phyloP scores from a whole-genome alignment of 2,113 vertebrate species.

The Eretmochelys imbricata region DNA sequence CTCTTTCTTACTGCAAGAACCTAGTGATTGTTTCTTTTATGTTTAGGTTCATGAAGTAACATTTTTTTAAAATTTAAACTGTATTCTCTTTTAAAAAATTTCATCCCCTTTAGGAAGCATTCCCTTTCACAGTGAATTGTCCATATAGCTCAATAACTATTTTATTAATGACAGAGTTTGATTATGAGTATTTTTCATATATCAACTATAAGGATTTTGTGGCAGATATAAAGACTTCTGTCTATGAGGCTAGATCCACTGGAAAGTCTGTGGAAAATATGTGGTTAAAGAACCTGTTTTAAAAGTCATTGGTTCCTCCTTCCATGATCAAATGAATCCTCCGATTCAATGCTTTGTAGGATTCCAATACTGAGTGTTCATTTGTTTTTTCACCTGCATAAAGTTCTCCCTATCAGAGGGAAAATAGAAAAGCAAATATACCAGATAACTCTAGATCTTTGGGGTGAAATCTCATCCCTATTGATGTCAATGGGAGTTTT shows the following conservation, averaged over 20 bases:
- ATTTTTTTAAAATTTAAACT: neutral
- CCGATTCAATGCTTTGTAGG: neutral
- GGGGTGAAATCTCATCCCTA: neutral
- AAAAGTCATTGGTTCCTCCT: neutral
- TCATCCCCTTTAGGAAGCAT: neutral
- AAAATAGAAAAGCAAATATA: neutral
- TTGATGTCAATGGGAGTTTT: neutral
- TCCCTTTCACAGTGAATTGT: neutral
- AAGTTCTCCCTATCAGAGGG: neutral
- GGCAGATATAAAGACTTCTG: neutral
- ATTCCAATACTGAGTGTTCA: neutral
- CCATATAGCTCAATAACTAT: neutral
- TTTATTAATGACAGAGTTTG: neutral
- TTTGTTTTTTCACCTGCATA: neutral
- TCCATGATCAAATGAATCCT: neutral
- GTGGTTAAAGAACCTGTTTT: neutral
- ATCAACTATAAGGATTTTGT: neutral
- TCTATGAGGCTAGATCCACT: neutral
- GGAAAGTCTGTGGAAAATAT: neutral
- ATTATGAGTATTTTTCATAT: neutral
- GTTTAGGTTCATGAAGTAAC: neutral
- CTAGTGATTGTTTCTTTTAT: neutral
- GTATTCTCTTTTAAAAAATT: neutral
- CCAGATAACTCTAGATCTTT: neutral
- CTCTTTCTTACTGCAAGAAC: neutral